phyloP scores from a whole-genome alignment of 2,113 vertebrate species.

The Gavia stellata region DNA sequence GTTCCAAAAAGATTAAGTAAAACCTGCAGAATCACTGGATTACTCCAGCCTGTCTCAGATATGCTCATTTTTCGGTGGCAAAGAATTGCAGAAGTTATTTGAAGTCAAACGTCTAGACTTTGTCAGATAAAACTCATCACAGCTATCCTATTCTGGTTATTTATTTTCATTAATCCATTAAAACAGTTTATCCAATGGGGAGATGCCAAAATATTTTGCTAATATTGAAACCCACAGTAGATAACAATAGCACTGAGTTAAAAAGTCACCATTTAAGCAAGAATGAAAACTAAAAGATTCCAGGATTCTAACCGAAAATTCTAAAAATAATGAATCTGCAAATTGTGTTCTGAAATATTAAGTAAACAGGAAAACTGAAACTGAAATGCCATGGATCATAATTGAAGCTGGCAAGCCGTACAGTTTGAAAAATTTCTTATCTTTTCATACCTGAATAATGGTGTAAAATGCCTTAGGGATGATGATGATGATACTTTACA shows the following conservation, averaged over 20 bases:
- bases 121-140: background rate
- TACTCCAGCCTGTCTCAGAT: background rate
- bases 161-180: background rate
- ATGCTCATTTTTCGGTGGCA: constrained; percentile 34
- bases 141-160: background rate
- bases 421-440: background rate
- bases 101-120: background rate
- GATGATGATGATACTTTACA: background rate
- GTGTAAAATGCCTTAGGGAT: background rate
- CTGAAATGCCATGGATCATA: background rate
- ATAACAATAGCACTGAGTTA: background rate
- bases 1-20: constrained; percentile 44
- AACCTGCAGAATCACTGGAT: background rate
- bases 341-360: background rate
- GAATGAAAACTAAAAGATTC: background rate
- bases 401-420: background rate
- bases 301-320: background rate
- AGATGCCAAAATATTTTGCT: background rate
- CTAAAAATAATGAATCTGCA: background rate
- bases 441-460: background rate
- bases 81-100: background rate
- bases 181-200: background rate
- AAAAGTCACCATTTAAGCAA: background rate
- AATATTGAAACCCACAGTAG: background rate
- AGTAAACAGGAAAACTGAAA: background rate